These are phyloP conservation scores for Megaceryle maxima DNA, from an alignment of 2,113 vertebrate species.

Conservation along the genomic window DNA sequence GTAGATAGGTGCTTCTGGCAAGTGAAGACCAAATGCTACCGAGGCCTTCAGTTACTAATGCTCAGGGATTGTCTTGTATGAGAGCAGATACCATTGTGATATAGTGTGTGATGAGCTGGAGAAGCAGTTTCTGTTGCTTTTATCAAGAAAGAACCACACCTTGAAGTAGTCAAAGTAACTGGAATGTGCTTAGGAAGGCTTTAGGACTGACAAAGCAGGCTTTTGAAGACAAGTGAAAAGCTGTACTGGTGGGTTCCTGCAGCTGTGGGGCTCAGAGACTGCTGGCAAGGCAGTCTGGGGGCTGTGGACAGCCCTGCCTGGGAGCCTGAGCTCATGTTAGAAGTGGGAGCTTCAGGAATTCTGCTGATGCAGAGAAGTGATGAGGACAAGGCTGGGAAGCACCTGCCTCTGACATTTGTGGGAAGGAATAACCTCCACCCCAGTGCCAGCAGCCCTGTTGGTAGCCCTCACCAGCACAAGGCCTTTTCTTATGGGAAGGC, in stretches of 20 bases:
- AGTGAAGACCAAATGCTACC: neutral
- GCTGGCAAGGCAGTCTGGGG: neutral
- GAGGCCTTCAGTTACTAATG: neutral
- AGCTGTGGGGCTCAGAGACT: neutral
- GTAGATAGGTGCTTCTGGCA: neutral
- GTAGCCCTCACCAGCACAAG: neutral
- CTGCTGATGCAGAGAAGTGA: neutral
- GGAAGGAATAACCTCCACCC: neutral
- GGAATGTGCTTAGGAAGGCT: neutral
- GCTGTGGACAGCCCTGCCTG: neutral
- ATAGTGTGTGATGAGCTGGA: neutral
- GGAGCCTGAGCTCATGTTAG: neutral
- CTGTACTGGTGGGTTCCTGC: neutral
- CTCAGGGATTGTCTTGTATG: neutral
- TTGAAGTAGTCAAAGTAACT: neutral
- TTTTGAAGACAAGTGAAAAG: neutral
- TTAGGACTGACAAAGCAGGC: neutral
- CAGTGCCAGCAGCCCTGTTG: rapidly evolving
- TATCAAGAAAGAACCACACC: neutral
- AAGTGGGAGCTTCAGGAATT: neutral
- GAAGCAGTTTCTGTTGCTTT: neutral
- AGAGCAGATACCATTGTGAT: neutral
- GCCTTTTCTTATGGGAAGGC: neutral
- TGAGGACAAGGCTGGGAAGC: neutral
- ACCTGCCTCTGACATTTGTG: rapidly evolving